Evolutionary conservation across 2,888 invertebrate genomes (phyloP), one percentile per base, ranked within the genome.

Genomic region (Dicycla oo): DNA sequence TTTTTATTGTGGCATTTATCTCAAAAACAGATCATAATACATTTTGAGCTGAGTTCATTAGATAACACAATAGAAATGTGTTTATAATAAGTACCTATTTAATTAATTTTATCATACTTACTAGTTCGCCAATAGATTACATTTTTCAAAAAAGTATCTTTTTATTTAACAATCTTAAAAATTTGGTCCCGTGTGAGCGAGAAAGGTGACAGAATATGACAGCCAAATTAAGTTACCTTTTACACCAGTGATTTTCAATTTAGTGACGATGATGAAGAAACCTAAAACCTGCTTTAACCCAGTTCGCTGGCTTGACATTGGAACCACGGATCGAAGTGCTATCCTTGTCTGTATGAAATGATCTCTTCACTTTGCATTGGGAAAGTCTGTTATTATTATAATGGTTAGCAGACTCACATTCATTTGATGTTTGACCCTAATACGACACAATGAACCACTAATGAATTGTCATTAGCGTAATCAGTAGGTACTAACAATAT

Each of bases 381-480:
- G 8, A n/a, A 4, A 34, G 8, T 11, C 18, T 43, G 18, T 58
- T 45, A 38, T 58, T 49, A 49, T 34, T 43, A 40, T 34, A 43
- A 43, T 34, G 8, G 47, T 43, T 40, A 56, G 2, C 4, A 73
- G 4, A 8, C 20, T 58, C 30, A 18, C 23, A 30, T 74, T 47
- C 7, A 38, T 34, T 51, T 34, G 8, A 51, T n/a, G 10, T 54
- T 65, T 34, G 40, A 23, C 53, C 61, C 43, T 45, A 54, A 49
- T 68, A 20, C 8, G 69, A 66, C 62, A 71, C 40, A 77, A 58
- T 66, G 43, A 34, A 20, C n/a, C 15, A n/a, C 60, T 56, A 62
- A 76, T 71, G 30, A 71, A 65, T 70, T 45, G 49, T 47, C 20
- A 65, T 64, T 51, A 45, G 23, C 6, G 26, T 63, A 58, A 64